These are phyloP conservation scores for Petrolisthes manimaculis DNA, from an alignment of 2,888 invertebrate genomes.

Conservation along the genomic window DNA sequence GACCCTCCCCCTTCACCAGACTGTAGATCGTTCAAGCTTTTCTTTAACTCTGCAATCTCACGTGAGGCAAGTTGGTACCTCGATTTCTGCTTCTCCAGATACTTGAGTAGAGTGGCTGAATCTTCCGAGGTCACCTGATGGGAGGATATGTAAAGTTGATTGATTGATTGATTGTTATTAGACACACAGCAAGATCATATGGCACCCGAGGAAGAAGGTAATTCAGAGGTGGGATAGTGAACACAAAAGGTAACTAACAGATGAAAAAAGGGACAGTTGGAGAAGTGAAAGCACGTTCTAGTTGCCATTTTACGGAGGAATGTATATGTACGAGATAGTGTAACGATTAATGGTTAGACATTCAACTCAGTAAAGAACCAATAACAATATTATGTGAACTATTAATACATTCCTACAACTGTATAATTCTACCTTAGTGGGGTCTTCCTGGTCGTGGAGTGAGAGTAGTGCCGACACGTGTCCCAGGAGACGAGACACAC, in stretches of 20 bases:
- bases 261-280: no score
- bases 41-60: slow-evolving; percentile 60
- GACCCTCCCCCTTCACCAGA: slow-evolving; percentile 45
- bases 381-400: no score
- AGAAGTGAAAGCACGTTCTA: no score
- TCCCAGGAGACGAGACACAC: slow-evolving; percentile 82
- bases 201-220: no score
- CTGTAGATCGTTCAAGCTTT: slow-evolving; percentile 55
- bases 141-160: background rate
- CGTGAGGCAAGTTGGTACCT: slow-evolving; percentile 58
- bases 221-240: no score
- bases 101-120: slow-evolving; percentile 39
- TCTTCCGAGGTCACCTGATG: slow-evolving; percentile 51
- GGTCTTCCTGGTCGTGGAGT: slow-evolving; percentile 67
- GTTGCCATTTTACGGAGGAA: no score
- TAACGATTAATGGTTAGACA: no score
- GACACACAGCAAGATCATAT: no score
- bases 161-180: no score
- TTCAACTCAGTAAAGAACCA: no score
- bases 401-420: background rate
- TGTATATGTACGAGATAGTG: no score
- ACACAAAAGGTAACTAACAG: no score
- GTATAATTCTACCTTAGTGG: slow-evolving; percentile 38
- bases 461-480: slow-evolving; percentile 80
- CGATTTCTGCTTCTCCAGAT: slow-evolving; percentile 63